Evolutionary conservation across 2,888 invertebrate genomes (phyloP).

Genomic region (Ptychoptera albimana): DNA sequence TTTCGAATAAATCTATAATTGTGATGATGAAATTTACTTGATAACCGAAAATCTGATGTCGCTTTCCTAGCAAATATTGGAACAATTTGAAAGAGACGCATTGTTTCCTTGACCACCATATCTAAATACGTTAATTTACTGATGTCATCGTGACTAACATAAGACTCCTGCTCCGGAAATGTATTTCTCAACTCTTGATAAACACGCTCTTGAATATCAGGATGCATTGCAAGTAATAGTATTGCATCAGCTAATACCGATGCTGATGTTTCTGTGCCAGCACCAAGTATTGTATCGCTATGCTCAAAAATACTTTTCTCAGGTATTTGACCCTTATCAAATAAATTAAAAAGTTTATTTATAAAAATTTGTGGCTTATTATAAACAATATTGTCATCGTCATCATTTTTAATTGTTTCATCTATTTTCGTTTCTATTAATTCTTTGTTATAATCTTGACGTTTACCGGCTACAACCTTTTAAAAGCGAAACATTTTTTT

Average conservation of each 20-base stretch:
- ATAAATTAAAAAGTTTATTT: background rate
- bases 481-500: too few relatives aligned
- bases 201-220: slow-evolving; percentile 1
- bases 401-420: background rate
- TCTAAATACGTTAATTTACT: slow-evolving; percentile 2
- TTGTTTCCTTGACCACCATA: slow-evolving; percentile 2
- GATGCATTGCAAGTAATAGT: slow-evolving; percentile 4
- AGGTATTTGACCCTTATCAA: background rate
- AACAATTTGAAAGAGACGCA: background rate
- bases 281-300: background rate
- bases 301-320: background rate
- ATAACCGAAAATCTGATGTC: too few relatives aligned
- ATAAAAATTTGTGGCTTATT: background rate
- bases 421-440: background rate
- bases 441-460: background rate
- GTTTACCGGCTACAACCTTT: background rate
- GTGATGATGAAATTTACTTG: too few relatives aligned
- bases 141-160: background rate
- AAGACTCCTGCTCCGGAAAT: background rate
- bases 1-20: too few relatives aligned
- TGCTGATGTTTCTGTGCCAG: slow-evolving; percentile 1
- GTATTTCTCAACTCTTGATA: background rate
- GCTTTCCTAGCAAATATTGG: too few relatives aligned
- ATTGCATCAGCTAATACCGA: background rate
- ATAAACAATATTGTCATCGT: background rate